Evolutionary conservation across 2,888 invertebrate species (phyloP).

Genomic region (Phyllotreta striolata): DNA sequence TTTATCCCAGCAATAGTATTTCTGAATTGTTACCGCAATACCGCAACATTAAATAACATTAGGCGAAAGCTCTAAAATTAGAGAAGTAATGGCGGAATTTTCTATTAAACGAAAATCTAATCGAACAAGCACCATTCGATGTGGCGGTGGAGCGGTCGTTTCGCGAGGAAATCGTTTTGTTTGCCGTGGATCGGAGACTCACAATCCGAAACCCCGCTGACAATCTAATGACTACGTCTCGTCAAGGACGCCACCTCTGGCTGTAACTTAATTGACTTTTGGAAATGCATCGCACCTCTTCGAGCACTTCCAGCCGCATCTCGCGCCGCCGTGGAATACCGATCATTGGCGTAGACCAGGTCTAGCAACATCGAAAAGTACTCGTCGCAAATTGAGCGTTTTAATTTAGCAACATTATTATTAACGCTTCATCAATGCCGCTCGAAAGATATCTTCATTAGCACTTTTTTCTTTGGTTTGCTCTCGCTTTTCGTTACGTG

Average conservation of each 20-base stretch:
- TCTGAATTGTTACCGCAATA: conserved; percentile 39
- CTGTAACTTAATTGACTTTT: conserved; percentile 49
- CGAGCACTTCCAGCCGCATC: conserved; percentile 2
- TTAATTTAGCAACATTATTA: too few species aligned
- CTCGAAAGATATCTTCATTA: too few species aligned
- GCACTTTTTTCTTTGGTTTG: too few species aligned
- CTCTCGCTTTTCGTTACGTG: too few species aligned
- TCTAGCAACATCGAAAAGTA: too few species aligned
- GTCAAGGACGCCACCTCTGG: conserved; percentile 48
- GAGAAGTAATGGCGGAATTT: too few species aligned
- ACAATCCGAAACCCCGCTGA: conserved; percentile 51
- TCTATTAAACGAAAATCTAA: too few species aligned
- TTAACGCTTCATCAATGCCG: too few species aligned
- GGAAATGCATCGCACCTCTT: conserved; percentile 48
- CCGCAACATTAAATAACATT: conserved; percentile 19
- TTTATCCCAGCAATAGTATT: conserved; percentile 52
- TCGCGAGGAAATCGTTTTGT: conserved; percentile 20
- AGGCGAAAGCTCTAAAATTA: too few species aligned
- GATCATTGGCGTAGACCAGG: too few species aligned
- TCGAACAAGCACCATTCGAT: too few species aligned
- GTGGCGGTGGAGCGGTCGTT: background rate
- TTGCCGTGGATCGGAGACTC: conserved; percentile 35
- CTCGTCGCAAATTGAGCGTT: too few species aligned
- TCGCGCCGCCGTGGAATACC: background rate
- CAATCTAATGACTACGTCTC: conserved; percentile 51